Base-by-base conservation (phyloP, 2,113 vertebrate species). In the Dryoscopus gambensis region DNA sequence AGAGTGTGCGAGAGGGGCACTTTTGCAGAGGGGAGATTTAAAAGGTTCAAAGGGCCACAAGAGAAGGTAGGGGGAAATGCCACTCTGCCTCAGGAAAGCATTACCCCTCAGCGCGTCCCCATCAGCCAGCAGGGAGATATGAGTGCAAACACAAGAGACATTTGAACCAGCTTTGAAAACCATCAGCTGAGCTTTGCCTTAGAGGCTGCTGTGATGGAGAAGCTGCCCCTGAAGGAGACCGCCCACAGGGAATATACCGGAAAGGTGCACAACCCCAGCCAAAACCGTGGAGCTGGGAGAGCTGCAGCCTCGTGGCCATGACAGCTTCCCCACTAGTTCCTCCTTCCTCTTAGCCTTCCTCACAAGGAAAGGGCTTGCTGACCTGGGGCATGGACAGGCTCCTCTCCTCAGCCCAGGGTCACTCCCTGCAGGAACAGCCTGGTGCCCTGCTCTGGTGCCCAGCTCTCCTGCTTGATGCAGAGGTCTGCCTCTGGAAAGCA, bases 191-290 rank as follows among this genome's bases (percentile, higher is more conserved):
- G 40, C 4, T 14, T 55, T 84, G 57, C 59, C 22, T 62, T 56
- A 46, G n/a, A 65, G 64, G 55, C 46, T 80, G 28, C 35, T 77
- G 55, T 22, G 28, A 31, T 49, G 12, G 55, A 77, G 24, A 28
- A 89, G n/a, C 42, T 82, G 65, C 8, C 30, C 47, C 62, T 22
- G 30, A 68, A 52, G 65, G 25, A 86, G 14, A 39, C n/a, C 9
- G 22, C 15, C 7, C 8, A 46, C 6, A 24, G 25, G 13, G 64
- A 63, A 73, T 33, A 20, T 1, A 2, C 46, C 0, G 0, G 37
- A 28, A 57, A 57, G 14, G 11, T 24, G 53, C 40, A 17, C 68
- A 28, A 7, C 3, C 1, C 19, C 52, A 74, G 57, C 22, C 71
- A 63, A 90, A 60, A 57, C 30, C 13, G 8, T 15, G 40, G 52